These are phyloP conservation scores for Anhinga rufa DNA, from an alignment of 2,113 vertebrate species.

Conservation along the genomic window DNA sequence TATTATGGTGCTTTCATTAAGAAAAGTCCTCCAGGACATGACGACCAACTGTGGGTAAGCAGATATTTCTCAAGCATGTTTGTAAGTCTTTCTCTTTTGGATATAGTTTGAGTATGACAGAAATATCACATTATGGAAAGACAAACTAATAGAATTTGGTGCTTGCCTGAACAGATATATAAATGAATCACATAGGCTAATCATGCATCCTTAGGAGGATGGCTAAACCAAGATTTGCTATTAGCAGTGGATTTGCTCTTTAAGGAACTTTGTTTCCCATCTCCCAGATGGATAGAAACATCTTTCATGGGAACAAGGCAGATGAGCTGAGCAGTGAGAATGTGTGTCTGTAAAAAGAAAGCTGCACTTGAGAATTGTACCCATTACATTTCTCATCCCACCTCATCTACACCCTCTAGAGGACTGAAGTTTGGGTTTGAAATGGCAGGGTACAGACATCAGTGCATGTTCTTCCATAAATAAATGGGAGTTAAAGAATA, in stretches of 20 bases:
- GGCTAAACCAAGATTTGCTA: neutral
- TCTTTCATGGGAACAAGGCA: neutral
- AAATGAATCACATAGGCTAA: neutral
- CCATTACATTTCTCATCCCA: neutral
- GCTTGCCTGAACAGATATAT: neutral
- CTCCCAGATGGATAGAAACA: neutral
- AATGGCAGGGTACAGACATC: neutral
- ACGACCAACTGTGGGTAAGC: slow-evolving; percentile 97
- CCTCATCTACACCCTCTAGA: neutral
- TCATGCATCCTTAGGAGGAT: neutral
- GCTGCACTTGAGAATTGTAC: neutral
- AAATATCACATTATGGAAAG: neutral
- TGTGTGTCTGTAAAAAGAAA: neutral
- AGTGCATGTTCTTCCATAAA: neutral
- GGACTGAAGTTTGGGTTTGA: neutral
- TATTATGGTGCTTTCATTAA: slow-evolving; percentile 99
- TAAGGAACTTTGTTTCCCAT: neutral
- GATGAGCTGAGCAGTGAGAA: neutral
- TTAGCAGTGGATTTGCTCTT: slow-evolving; percentile 12
- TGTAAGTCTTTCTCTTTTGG: neutral
- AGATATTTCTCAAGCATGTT: neutral
- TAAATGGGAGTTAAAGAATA: neutral
- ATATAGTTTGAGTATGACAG: neutral
- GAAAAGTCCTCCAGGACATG: slow-evolving; percentile 96
- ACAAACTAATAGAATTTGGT: neutral